Conservation (phyloP, 2,888 invertebrate genomes). For the Biston betularia region DNA sequence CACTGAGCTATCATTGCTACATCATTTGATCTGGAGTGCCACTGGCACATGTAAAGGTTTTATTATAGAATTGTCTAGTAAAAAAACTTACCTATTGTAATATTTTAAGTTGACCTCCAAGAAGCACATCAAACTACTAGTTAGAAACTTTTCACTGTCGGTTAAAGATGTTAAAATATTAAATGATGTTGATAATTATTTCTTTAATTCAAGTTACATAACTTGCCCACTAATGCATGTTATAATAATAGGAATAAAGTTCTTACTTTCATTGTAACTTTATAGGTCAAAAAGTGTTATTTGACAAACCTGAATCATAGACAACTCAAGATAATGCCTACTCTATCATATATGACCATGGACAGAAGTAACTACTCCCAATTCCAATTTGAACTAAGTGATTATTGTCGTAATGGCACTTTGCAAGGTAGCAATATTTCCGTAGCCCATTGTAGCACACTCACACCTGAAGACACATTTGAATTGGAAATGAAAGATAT, state of each 20-base stretch:
- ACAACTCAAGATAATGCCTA: conserved; percentile 57
- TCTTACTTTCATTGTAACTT: conserved; percentile 26
- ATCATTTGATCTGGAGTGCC: no score
- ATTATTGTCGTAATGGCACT: conserved; percentile 39
- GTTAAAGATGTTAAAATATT: no score
- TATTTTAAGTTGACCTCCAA: no score
- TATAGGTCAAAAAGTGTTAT: conserved; percentile 65
- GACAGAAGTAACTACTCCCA: conserved; percentile 61
- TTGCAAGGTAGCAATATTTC: conserved; percentile 57
- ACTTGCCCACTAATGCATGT: conserved; percentile 1
- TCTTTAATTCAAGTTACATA: no score
- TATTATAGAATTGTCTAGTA: no score
- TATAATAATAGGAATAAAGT: not conserved
- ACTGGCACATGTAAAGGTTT: no score
- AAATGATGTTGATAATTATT: no score
- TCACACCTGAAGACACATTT: conserved; percentile 57
- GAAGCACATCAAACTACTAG: no score
- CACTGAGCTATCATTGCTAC: no score
- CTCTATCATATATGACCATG: conserved; percentile 60
- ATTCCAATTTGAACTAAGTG: conserved; percentile 63
- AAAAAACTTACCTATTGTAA: no score
- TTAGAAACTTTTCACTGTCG: no score
- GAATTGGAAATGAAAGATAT: conserved; percentile 44
- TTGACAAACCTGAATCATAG: conserved; percentile 59
- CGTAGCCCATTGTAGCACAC: conserved; percentile 61